Evolutionary conservation across 2,888 invertebrate genomes (phyloP), one percentile per base, ranked within the genome.

Genomic region (Gryllus longicercus): DNA sequence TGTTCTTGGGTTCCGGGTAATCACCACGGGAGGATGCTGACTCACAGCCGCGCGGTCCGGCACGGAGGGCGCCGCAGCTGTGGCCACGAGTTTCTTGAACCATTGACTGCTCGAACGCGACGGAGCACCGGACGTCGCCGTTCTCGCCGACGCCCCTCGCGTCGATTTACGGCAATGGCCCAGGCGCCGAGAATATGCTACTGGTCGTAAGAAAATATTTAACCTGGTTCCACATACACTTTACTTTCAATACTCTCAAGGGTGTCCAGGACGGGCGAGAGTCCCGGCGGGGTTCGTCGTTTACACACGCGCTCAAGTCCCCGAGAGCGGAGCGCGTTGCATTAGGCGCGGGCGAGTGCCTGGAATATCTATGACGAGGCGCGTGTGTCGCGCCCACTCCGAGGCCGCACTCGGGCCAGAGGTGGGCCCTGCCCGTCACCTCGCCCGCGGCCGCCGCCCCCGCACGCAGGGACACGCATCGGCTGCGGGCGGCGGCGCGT

Each of bases 201-300:
- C 63, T 63, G n/a, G 16, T 63, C 63, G n/a, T 63, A 63, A 63
- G 63, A 63, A 63, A 63, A 63, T 63, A 63, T 63, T 63, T 63
- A 63, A 63, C 63, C 63, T 63, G 63, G 63, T 63, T 63, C 14
- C 63, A 63, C 63, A 8, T 63, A n/a, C 63, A 63, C 63, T 63
- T 38, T 38, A 38, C 38, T 38, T 38, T 38, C 38, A 38, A 38
- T 63, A 63, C 63, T 63, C n/a, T 63, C 63, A 63, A 63, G 63
- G 63, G 63, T 63, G 63, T 63, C 63, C 63, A 63, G 63, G 38
- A 3, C 63, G 14, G 63, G n/a, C 63, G n/a, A 63, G 63, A 4
- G 16, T 11, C 63, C 63, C 5, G 63, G n/a, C 11, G 63, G 8
- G n/a, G 63, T 63, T 63, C 63, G 63, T 63, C 16, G 14, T 63